Evolutionary conservation across 2,888 invertebrate species (phyloP), one percentile per base, ranked within the genome.

Genomic region (Orthonevra nobilis): DNA sequence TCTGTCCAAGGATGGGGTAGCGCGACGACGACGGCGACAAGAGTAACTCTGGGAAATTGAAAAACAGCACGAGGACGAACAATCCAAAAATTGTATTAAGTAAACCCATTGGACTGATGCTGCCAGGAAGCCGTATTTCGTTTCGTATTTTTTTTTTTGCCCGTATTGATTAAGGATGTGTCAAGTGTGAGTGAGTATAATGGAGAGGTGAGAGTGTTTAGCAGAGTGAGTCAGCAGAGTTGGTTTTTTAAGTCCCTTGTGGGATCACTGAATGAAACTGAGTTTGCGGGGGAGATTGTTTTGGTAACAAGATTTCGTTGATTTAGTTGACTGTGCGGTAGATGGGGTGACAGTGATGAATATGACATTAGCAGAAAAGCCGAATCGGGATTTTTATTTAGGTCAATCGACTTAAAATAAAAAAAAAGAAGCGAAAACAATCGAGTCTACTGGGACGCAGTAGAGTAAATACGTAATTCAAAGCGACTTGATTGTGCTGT

Each of bases 151-250:
- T 44, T 30, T 19, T 26, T 42, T 5, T 23, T 23, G 23, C 3
- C 23, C 3, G 5, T 52, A 20, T 52, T 60, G 68, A 74, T 74
- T 68, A 64, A 23, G 66, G 61, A 68, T 68, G 68, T 74, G 60
- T 61, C 74, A 74, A 74, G 44, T 61, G 46, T 74, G 52, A 54
- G 68, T 46, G 68, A 46, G 36, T 34, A 42, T 52, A 66, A 66
- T 66, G 52, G 66, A 23, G 23, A 4, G 23, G 5, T 3, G 23
- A 23, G n/a, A 60, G 58, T 36, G 26, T 42, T 52, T 38, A 66
- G 46, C 61, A 44, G 40, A 54, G 61, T 46, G 58, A 52, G 52
- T 60, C 58, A 73, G 50, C 60, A 38, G 56, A 66, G 15, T 46
- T 26, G 17, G 17, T 2, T 38, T 44, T n/a, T 10, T 9, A 14